Conservation (phyloP, 2,113 vertebrate genomes). For the Bufo bufo region DNA sequence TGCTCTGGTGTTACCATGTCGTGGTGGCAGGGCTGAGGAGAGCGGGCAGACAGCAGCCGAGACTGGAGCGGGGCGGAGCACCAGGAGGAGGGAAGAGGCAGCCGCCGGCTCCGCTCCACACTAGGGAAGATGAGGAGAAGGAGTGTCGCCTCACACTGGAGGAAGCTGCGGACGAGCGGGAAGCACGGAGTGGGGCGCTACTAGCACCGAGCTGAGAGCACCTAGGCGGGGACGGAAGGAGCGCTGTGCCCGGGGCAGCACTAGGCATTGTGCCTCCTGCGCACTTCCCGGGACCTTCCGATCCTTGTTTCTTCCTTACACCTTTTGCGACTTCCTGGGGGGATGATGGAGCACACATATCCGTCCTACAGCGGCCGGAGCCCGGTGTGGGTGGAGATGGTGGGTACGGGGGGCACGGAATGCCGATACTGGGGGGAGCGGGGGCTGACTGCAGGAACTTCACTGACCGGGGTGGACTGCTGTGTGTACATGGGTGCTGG, state of each 20-base stretch:
- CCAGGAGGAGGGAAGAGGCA: slow-evolving; percentile 36
- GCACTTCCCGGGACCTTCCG: neutral
- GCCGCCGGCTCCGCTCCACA: neutral
- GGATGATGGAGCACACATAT: slow-evolving; percentile 82
- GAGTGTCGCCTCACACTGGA: slow-evolving; percentile 29
- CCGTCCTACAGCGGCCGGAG: slow-evolving; percentile 77
- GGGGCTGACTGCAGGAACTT: neutral
- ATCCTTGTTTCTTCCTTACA: slow-evolving; percentile 28
- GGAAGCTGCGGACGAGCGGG: slow-evolving; percentile 5
- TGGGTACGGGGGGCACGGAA: slow-evolving; percentile 64
- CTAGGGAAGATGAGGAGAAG: slow-evolving; percentile 58
- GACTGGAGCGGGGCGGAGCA: neutral
- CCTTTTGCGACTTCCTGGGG: slow-evolving; percentile 47
- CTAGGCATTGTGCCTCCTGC: neutral
- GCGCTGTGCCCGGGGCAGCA: neutral
- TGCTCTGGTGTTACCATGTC: too few species aligned
- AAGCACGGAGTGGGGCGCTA: neutral
- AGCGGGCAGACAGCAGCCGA: slow-evolving; percentile 33
- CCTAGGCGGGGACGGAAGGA: neutral
- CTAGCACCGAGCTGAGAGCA: too few species aligned
- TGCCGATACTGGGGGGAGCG: neutral
- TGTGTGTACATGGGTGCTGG: neutral
- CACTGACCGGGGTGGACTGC: neutral
- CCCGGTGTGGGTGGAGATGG: slow-evolving; percentile 83
- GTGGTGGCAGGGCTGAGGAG: slow-evolving; percentile 31